Evolutionary conservation across 2,797 vertebrate genomes (phyloP), one percentile per base, ranked within the genome.

Genomic region (Coregonus sp.): DNA sequence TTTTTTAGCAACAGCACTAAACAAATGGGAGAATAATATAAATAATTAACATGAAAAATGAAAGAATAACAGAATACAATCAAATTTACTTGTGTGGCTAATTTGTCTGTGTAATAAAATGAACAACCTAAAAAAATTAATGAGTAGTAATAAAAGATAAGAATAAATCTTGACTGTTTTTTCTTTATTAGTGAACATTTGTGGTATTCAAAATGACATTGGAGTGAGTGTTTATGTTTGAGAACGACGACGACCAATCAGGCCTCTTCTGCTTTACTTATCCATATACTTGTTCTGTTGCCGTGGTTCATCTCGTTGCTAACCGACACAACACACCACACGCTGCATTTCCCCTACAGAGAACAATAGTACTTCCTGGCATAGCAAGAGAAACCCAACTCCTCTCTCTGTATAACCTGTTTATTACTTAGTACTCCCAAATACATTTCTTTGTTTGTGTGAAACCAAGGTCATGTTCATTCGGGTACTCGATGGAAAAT

Each of bases 91-190:
- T 90, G 92, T 95, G 93, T 94, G 92, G 87, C 82, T 92, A 91
- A 93, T 91, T 92, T 91, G 76, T 90, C 86, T 93, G 92, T 94
- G 92, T 94, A 92, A 92, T 88, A 90, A 84, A 86, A 91, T 90
- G 85, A 87, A 89, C 87, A 90, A 86, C 86, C 75, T 72, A 77
- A 84, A 82, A 83, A 90, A 87, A 80, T 59, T 81, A 89, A 86
- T 81, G 82, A 90, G 86, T 90, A 90, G 87, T 84, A 93, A 94
- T 94, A 94, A 94, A 95, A 85, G 78, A 81, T 89, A 82, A 83
- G 82, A 80, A 88, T 29, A 80, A 87, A 78, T 40, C 35, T 75
- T 63, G 87, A 76, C 67, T 87, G 18, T 51, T 71, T 84, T 2
- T 40, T 82, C 71, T 85, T 1, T 78, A 29, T 63, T 63, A 12